Evolutionary conservation across 2,797 vertebrate species (phyloP).

Genomic region (Pseudomugil tenellus): DNA sequence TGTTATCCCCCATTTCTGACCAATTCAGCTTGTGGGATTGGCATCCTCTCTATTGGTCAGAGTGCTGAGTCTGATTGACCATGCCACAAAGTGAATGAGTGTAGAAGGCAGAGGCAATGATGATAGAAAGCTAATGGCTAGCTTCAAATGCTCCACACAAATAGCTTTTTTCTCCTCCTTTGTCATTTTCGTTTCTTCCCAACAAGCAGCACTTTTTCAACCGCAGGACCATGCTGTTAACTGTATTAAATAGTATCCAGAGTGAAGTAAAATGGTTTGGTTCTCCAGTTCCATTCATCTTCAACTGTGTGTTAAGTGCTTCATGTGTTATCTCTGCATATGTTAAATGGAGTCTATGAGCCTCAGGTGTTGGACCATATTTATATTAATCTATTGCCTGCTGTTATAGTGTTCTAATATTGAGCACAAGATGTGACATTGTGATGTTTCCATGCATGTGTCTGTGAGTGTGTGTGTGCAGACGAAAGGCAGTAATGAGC

Average conservation of each 20-base stretch:
- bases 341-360: constrained; percentile 35
- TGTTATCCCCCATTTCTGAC: background rate
- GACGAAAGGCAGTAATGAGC: constrained; percentile 62
- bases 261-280: constrained; percentile 4
- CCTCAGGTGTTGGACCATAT: constrained; percentile 55
- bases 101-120: too few relatives aligned
- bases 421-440: constrained; percentile 62
- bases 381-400: constrained; percentile 61
- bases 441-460: constrained; percentile 21
- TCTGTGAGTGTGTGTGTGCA: constrained; percentile 19
- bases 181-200: background rate
- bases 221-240: too few relatives aligned
- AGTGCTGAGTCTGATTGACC: background rate
- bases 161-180: background rate
- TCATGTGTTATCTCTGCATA: constrained; percentile 18
- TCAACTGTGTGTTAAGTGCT: constrained; percentile 16
- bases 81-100: background rate
- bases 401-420: constrained; percentile 62
- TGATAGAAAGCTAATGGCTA: background rate
- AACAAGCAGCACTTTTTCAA: background rate
- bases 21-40: background rate
- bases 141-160: background rate
- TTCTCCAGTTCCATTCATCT: constrained; percentile 15
- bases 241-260: background rate
- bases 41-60: background rate